Percentiles rank a stretch among this genome's conserved stretches.
Evolutionary conservation across 2,113 vertebrate species (phyloP).

Genomic region (Clarias magur): DNA sequence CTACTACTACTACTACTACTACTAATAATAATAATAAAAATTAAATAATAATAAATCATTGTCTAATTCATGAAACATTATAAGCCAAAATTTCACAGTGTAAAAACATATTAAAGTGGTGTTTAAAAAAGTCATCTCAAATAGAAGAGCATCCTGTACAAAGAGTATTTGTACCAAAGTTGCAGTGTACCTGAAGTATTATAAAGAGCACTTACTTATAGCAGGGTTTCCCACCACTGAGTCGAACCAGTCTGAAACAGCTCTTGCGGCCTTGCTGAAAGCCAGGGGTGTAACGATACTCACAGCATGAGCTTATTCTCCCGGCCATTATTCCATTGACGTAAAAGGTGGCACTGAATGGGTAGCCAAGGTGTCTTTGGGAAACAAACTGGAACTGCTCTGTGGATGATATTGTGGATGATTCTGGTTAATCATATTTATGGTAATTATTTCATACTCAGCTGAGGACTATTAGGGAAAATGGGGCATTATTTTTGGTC

Average conservation of each 20-base stretch:
- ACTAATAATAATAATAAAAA: neutral
- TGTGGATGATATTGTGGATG: constrained; percentile 45
- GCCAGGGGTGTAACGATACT: constrained; percentile 76
- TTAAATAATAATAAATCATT: neutral
- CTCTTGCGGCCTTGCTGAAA: constrained; percentile 75
- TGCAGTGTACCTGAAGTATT: neutral
- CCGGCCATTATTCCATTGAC: constrained; percentile 71
- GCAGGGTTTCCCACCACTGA: constrained; percentile 75
- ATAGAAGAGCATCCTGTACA: neutral
- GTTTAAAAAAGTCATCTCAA: neutral
- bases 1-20: neutral
- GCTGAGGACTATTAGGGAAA: constrained; percentile 1
- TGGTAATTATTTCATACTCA: constrained; percentile 13
- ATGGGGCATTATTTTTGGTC: neutral
- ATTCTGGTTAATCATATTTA: neutral
- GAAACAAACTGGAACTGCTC: constrained; percentile 77
- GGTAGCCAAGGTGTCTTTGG: constrained; percentile 73
- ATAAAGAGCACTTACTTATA: constrained; percentile 66
- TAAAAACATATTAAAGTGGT: neutral
- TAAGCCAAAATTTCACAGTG: neutral
- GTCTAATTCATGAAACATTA: neutral
- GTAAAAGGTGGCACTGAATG: constrained; percentile 75
- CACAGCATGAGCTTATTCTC: constrained; percentile 78
- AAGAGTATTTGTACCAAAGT: neutral
- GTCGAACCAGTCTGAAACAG: constrained; percentile 71